phyloP scores from a whole-genome alignment of 2,797 vertebrate species.

The Trachops cirrhosus region DNA sequence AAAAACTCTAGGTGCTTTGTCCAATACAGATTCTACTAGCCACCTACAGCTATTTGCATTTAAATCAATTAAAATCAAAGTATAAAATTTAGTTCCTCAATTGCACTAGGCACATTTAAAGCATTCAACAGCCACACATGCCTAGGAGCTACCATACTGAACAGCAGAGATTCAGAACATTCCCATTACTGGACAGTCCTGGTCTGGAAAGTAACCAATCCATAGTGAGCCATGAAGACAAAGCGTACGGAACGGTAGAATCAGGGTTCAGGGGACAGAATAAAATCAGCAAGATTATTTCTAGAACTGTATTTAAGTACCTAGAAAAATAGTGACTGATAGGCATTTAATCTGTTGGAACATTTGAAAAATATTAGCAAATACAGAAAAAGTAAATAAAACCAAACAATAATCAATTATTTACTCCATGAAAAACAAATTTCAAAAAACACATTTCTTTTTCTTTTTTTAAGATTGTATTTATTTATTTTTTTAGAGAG shows the following conservation, averaged over 20 bases:
- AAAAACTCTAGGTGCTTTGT: not conserved
- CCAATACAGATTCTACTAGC: not conserved
- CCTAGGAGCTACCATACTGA: not conserved
- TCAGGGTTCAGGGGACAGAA: not conserved
- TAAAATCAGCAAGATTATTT: not conserved
- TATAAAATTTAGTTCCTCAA: not conserved
- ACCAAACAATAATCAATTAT: not conserved
- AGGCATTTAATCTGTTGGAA: not conserved
- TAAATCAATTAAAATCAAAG: not conserved
- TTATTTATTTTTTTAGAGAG: too few relatives aligned
- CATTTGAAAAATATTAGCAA: not conserved
- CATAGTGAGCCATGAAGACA: not conserved
- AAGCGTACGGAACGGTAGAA: not conserved
- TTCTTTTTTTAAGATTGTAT: too few relatives aligned
- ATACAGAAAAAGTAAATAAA: constrained; percentile 14
- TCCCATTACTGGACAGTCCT: not conserved
- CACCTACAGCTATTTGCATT: not conserved
- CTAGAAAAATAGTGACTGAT: not conserved
- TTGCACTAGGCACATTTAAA: not conserved
- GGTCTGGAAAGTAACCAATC: not conserved
- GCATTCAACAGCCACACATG: not conserved
- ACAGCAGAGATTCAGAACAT: not conserved
- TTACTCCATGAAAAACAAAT: not conserved
- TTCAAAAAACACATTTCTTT: not conserved
- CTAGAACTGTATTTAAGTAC: not conserved